Conservation (phyloP, 2,888 invertebrate species). For the Tribolium freemani region DNA sequence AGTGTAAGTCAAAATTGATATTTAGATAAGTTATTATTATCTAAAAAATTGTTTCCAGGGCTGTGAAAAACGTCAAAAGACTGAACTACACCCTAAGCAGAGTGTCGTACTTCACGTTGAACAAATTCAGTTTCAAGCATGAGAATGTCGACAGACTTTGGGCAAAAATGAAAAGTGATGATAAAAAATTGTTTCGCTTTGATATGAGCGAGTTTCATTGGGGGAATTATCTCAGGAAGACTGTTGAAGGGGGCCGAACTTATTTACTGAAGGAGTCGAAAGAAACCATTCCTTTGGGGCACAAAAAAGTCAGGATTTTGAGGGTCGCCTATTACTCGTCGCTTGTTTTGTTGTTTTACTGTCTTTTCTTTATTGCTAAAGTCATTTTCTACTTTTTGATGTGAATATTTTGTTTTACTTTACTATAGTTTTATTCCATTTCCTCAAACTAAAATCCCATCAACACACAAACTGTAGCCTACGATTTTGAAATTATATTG, state of each 20-base stretch:
- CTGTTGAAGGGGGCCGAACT: slow-evolving; percentile 80
- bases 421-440: too few species aligned
- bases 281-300: slow-evolving; percentile 78
- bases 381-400: background rate
- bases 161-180: slow-evolving; percentile 71
- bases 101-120: slow-evolving; percentile 83
- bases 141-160: slow-evolving; percentile 74
- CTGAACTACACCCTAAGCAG: slow-evolving; percentile 72
- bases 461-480: too few species aligned
- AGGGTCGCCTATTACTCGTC: background rate
- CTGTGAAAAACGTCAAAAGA: slow-evolving; percentile 81
- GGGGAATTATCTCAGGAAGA: slow-evolving; percentile 79
- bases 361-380: too few species aligned
- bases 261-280: slow-evolving; percentile 86
- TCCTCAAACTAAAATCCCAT: too few species aligned
- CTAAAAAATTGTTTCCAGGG: slow-evolving; percentile 68
- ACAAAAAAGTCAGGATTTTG: background rate
- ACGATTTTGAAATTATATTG: too few species aligned
- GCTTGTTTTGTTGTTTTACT: background rate
- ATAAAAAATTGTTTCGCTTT: slow-evolving; percentile 75
- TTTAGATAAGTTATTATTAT: background rate
- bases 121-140: slow-evolving; percentile 81
- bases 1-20: background rate
- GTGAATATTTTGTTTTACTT: too few species aligned
- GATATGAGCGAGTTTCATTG: slow-evolving; percentile 78